Percentiles rank a stretch among this genome's conserved stretches.
phyloP scores from a whole-genome alignment of 2,888 invertebrate genomes.

The Paralinhomoeus sp. region DNA sequence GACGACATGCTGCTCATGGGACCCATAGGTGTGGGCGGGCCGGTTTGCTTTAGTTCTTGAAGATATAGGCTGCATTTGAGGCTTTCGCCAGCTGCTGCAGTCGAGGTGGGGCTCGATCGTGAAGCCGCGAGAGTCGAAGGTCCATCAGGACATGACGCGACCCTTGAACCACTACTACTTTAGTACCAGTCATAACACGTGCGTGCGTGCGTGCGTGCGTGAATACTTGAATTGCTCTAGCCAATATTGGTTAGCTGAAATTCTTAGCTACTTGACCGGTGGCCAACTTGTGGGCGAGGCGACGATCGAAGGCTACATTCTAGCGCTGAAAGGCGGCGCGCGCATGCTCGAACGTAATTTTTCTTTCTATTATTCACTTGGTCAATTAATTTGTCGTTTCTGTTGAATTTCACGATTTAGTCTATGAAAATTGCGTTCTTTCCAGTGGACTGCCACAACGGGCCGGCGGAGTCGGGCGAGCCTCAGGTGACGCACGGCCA shows the following conservation, averaged over 20 bases:
- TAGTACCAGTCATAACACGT: constrained; percentile 38
- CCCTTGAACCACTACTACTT: constrained; percentile 36
- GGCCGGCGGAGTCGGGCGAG: constrained; percentile 31
- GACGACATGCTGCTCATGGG: neutral
- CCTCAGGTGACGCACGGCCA: constrained; percentile 36
- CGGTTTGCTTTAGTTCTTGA: too few species aligned
- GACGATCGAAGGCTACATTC: constrained; percentile 36
- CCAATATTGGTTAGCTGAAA: neutral
- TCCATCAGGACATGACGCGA: constrained; percentile 36
- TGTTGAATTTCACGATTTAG: too few species aligned
- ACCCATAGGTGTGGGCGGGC: too few species aligned
- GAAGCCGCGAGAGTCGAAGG: constrained; percentile 27
- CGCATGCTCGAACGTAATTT: constrained; percentile 36
- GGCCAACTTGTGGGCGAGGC: constrained; percentile 36
- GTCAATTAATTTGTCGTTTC: too few species aligned
- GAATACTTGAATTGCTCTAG: neutral
- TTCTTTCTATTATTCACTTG: too few species aligned
- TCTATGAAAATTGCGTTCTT: too few species aligned
- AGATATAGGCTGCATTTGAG: constrained; percentile 9
- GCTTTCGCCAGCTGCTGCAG: constrained; percentile 27
- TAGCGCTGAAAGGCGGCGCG: constrained; percentile 34
- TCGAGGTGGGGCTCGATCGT: constrained; percentile 31
- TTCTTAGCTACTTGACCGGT: constrained; percentile 33
- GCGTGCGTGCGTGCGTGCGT: constrained; percentile 12
- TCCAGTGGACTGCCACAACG: constrained; percentile 20